phyloP scores from a whole-genome alignment of 2,888 invertebrate genomes.

The Orthonevra nobilis region DNA sequence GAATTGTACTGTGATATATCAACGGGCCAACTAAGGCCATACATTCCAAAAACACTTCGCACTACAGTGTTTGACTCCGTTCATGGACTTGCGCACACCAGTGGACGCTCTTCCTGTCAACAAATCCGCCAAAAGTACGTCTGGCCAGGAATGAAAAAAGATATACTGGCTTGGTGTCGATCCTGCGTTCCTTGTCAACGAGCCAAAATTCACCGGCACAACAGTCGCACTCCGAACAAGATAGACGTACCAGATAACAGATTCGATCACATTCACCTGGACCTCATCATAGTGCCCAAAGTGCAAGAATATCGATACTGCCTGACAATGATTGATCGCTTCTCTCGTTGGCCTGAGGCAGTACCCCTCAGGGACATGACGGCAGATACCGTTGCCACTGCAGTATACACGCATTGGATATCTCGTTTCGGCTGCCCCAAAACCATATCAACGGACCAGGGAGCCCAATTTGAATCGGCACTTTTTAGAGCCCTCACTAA shows the following conservation, averaged over 20 bases:
- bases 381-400: conserved; percentile 35
- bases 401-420: conserved; percentile 35
- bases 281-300: background rate
- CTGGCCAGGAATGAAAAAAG: conserved; percentile 24
- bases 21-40: conserved; percentile 20
- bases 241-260: conserved; percentile 8
- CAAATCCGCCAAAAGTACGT: conserved; percentile 3
- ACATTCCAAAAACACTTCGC: conserved; percentile 24
- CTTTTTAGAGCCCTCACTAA: conserved; percentile 25
- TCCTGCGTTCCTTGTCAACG: conserved; percentile 23
- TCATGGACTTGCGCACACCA: conserved; percentile 30
- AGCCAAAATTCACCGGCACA: conserved; percentile 21
- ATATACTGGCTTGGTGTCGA: conserved; percentile 8
- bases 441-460: conserved; percentile 54
- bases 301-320: conserved; percentile 1
- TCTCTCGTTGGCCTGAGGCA: conserved; percentile 40
- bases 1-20: conserved; percentile 8
- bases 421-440: conserved; percentile 47
- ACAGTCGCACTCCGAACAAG: no score
- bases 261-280: background rate
- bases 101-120: conserved; percentile 5
- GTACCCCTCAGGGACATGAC: conserved; percentile 40
- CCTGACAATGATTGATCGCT: conserved; percentile 3
- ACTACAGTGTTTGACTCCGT: conserved; percentile 24
- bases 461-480: conserved; percentile 55